Conservation (phyloP, 2,113 vertebrate genomes). For the Carassius auratus region DNA sequence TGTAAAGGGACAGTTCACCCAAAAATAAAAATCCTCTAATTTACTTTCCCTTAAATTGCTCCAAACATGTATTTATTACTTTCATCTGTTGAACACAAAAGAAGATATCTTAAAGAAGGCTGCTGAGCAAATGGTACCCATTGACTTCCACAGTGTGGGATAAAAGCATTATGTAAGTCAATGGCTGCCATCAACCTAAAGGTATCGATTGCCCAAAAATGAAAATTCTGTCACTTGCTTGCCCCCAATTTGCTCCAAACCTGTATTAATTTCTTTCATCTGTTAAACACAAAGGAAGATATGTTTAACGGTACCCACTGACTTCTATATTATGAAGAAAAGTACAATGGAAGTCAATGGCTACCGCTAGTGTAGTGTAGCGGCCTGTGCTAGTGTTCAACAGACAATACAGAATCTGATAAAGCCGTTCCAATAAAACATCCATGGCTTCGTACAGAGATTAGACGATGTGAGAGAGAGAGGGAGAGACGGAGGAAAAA, state of each 20-base stretch:
- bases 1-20: not conserved
- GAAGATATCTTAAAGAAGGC: not conserved
- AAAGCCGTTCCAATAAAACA: constrained; percentile 1
- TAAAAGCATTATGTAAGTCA: no score
- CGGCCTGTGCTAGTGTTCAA: not conserved
- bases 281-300: no score
- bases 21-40: not conserved
- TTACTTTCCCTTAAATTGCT: no score
- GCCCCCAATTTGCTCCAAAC: no score
- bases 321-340: no score
- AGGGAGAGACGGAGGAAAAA: constrained; percentile 34
- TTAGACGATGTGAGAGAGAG: constrained; percentile 17
- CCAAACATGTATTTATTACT: not conserved
- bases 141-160: not conserved
- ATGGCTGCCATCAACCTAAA: no score
- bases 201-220: no score
- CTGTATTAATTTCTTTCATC: no score
- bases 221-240: no score
- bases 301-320: no score
- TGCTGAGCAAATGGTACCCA: not conserved
- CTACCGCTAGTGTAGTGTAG: no score
- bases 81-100: not conserved
- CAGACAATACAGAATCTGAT: not conserved
- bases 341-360: no score
- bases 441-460: constrained; percentile 53